Conservation (phyloP, 2,113 vertebrate species). For the Hypanus sabinus region DNA sequence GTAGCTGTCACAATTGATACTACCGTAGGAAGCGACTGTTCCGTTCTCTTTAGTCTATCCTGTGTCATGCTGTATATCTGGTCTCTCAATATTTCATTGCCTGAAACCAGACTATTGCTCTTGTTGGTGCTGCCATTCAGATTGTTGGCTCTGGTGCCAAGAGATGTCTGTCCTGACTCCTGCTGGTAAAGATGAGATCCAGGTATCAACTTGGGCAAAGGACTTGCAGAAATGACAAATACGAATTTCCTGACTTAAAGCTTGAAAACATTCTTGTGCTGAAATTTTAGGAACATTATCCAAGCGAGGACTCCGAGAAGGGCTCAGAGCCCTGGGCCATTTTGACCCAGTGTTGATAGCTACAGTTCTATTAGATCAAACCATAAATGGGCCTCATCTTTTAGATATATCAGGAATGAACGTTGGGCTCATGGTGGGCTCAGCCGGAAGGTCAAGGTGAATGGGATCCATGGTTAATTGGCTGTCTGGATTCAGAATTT, state of each 20-base stretch:
- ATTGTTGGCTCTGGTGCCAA: background rate
- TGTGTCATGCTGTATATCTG: background rate
- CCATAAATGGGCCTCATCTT: background rate
- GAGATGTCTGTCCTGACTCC: background rate
- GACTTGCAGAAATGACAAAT: background rate
- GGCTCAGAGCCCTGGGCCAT: background rate
- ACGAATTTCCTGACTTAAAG: background rate
- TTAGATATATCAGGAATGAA: background rate
- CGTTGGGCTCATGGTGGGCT: background rate
- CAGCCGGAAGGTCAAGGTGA: too few species aligned
- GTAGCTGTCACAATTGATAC: background rate
- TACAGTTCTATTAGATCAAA: background rate
- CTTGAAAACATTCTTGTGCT: background rate
- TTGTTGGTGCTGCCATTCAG: background rate
- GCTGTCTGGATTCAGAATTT: too few species aligned
- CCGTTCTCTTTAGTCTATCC: conserved; percentile 9
- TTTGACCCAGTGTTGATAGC: background rate
- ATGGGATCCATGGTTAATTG: too few species aligned
- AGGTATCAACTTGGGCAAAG: background rate
- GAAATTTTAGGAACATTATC: background rate
- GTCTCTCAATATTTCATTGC: conserved; percentile 22
- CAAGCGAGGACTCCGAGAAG: background rate
- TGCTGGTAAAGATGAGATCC: background rate
- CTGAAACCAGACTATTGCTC: background rate
- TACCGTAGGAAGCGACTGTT: background rate